Base-by-base conservation (phyloP, 2,113 vertebrate genomes). In the Lamprotornis superbus region DNA sequence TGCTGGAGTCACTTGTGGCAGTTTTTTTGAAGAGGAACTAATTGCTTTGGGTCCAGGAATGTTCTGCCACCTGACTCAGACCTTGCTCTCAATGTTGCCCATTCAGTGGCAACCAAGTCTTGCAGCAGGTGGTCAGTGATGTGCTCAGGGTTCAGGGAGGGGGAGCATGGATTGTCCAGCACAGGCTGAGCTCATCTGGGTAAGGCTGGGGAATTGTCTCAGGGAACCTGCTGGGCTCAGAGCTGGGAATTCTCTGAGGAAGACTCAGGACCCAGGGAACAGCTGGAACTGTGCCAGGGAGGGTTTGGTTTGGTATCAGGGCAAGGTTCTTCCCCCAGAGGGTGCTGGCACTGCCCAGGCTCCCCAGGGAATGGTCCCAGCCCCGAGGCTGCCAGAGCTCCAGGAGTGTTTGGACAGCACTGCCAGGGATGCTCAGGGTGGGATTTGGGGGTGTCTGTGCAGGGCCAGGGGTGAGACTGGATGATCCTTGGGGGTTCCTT, bases 161-260 rank as follows among this genome's bases (percentile, higher is more conserved):
- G 23, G 49, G 19, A 44, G 9, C 37, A 9, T 5, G 44, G 17
- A 7, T 14, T 35, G 4, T 19, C 40, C 39, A 33, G 1, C 12
- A 0, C 0, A 1, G 59, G 11, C 67, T 42, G 67, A 47, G 68
- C 59, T 35, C 11, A 0, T 8, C 88, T 33, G 35, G 30, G 14
- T 5, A 0, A 19, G 31, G 42, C n/a, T 39, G 25, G 68, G 40
- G 39, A 23, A 9, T 12, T 44, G 7, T 55, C 42, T 39, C 30
- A 27, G 71, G 76, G 87, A 55, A 2, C 20, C 52, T 64, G 68
- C 56, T 61, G 78, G 18, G 37, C 11, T 65, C 64, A 23, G 31
- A 11, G 50, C 30, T 50, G 73, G 23, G 52, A 6, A 11, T 35
- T 65, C 33, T 89, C 60, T 57, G 15, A 28, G 86, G 37, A 52